Percentiles rank a stretch among this genome's conserved stretches.
Conservation (phyloP, 1,140 invertebrate genomes). For the Chlorops oryzae region DNA sequence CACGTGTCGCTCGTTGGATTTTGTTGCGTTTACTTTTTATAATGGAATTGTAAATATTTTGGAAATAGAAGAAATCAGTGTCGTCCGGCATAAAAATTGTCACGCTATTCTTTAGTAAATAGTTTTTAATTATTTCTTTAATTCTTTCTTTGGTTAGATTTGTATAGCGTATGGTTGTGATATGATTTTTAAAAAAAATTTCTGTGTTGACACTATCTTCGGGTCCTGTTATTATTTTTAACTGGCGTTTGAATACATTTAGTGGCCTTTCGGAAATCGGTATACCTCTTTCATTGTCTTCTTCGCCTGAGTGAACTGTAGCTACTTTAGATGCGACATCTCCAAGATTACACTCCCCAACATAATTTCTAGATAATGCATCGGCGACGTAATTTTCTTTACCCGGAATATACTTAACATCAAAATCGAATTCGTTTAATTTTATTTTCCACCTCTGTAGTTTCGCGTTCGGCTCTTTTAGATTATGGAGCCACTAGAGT, state of each 20-base stretch:
- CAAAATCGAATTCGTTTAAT: no score
- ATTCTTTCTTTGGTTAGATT: conserved; percentile 2
- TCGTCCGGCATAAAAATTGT: background rate
- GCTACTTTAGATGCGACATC: conserved; percentile 1
- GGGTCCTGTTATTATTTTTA: no score
- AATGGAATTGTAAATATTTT: no score
- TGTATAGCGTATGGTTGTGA: background rate
- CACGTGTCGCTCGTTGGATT: no score
- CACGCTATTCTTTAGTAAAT: background rate
- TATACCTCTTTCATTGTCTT: conserved; percentile 5
- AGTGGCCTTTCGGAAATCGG: background rate
- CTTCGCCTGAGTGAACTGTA: conserved; percentile 2
- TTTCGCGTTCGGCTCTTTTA: no score
- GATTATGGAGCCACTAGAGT: no score
- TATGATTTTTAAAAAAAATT: background rate
- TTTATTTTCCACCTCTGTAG: no score
- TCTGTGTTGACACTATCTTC: background rate
- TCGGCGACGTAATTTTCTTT: no score
- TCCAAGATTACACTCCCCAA: background rate
- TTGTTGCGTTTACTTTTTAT: no score
- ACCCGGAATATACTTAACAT: no score
- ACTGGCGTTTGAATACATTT: no score
- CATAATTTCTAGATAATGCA: conserved; percentile 2
- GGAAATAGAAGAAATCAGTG: no score
- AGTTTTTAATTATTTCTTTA: background rate